Base-by-base conservation (phyloP, 1,140 invertebrate species). In the Dendroctonus valens region DNA sequence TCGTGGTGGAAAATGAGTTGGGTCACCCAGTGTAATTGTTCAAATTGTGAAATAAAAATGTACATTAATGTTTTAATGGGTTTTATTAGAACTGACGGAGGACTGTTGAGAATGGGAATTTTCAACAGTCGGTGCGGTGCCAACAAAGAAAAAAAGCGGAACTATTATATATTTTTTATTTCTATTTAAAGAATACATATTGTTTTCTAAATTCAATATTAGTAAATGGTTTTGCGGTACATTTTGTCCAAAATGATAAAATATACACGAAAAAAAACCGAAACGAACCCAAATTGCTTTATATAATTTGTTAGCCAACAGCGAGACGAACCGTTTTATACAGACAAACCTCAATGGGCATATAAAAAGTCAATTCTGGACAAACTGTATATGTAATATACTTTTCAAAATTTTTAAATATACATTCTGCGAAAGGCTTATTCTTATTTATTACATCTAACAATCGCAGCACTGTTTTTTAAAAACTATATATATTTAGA, bases 161-260 rank as follows among this genome's bases (percentile, higher is more conserved):
- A 26, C 26, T 42, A 63, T 63, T 67, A 69, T 69, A 72, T 71
- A 69, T 68, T 63, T 73, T 71, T 78, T 76, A 78, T 77, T 75
- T 77, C 77, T 78, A 78, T 77, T 76, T 75, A 77, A 78, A 78
- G 77, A 78, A 78, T 78, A 78, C 77, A 78, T 76, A 75, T 72
- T 76, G 75, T 76, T 72, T 73, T 78, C 77, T 78, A 78, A 77
- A 77, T 71, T 78, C 74, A 77, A 78, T 77, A 76, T 77, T 69
- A 77, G 77, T 77, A 78, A 77, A 76, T 77, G 72, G 65, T 69
- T 70, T 67, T 73, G 73, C 71, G 65, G 72, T 76, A 77, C 74
- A 76, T 72, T 77, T 75, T 78, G 76, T 71, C 76, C 76, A 77
- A 74, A 76, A 76, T 68, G 69, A 69, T 68, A 52, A 63, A 70